Base-by-base conservation (phyloP, 2,888 invertebrate genomes). In the Callosobruchus maculatus region DNA sequence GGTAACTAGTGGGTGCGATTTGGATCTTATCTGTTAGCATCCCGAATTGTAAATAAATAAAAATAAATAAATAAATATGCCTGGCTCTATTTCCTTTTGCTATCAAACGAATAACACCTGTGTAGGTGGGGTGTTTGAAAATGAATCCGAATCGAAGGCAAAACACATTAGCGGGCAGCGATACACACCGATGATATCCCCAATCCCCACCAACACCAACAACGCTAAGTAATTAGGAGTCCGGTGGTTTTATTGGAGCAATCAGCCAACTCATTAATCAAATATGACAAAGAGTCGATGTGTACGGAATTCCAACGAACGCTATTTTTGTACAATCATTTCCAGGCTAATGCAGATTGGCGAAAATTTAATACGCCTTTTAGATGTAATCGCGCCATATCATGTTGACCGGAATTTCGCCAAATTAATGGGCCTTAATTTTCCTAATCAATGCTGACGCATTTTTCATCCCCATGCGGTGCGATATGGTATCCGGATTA, bases 191-290 rank as follows among this genome's bases (percentile, higher is more conserved):
- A 49, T 49, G 9, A 3, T 3, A 30, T 30, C n/a, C n/a, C n/a
- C n/a, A n/a, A 49, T 49, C 49, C 49, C 49, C 1, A 18, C 49
- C 49, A 49, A 49, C 1, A 18, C 49, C 49, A 49, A 49, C 49
- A 49, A 49, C 49, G 68, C 75, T 76, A 76, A 77, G 77, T 78
- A 78, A 78, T 78, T 76, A 78, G 75, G 73, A 75, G 73, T 78
- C 76, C 74, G 74, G 76, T 78, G 74, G 76, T 78, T 77, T 78
- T 77, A 78, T 78, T 78, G 74, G 74, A 73, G 72, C 74, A 78
- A 77, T 78, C 77, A 77, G 75, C 78, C 31, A 73, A 74, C 75
- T 75, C 78, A 78, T 78, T 78, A 75, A 78, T 78, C 74, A 76
- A 78, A 76, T 78, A 74, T 76, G 76, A 75, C 78, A 75, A 74